Evolutionary conservation across 2,797 vertebrate species (phyloP), one percentile per base, ranked within the genome.

Genomic region (Alosa sapidissima): DNA sequence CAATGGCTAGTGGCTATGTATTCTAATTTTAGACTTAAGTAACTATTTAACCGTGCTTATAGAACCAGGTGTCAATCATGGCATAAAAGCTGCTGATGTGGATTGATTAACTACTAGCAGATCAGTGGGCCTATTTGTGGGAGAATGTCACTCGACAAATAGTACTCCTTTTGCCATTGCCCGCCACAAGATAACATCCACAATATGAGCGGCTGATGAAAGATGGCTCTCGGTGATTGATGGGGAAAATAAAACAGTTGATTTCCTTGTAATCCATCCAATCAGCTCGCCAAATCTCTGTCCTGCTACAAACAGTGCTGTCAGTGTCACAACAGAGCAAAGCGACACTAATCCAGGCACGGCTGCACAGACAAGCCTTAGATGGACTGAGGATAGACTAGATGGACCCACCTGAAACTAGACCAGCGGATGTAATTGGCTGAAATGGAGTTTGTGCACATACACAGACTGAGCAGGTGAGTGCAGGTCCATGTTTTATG

Each of bases 31-130:
- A 78, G 72, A 19, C 19, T 8, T 21, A 45, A 36, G 68, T 41
- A 21, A 78, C 72, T 47, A 47, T 47, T 41, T 78, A 45, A 78
- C 72, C 47, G 72, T 7, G 14, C 72, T 47, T 16, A 78, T 14
- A 78, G 41, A 41, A 78, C 72, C 41, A 78, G 19, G 36, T 78
- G 72, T 78, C 72, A 78, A 78, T 78, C 72, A 78, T 8, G 72
- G 72, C 72, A 78, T 78, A 78, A 78, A 78, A 78, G 72, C 72
- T 78, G 72, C 72, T 78, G 72, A 78, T 78, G 72, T 47, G 36
- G 41, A 45, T 36, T 47, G 72, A 78, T 78, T 47, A 78, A 47
- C 72, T 21, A 21, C 16, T 36, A 19, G 36, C 72, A 45, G 72
- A 78, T 78, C 72, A 9, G 72, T 72, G 2, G 72, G 72, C 36